Evolutionary conservation across 2,888 invertebrate species (phyloP).

Genomic region (Dermolepida albohirtum): DNA sequence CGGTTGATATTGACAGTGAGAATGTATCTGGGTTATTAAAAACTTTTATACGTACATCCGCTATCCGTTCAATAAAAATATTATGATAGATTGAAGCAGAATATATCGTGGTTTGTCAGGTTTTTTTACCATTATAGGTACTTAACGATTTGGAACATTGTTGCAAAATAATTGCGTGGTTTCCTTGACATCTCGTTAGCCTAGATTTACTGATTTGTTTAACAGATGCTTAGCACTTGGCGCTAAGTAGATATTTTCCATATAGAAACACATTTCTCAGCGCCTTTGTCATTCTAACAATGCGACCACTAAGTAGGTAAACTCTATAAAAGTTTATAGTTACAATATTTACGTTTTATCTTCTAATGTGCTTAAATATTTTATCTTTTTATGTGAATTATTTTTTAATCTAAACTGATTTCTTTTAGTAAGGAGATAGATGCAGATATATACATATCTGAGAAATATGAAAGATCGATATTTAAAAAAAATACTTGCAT

Average conservation of each 20-base stretch:
- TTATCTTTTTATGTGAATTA: too few relatives aligned
- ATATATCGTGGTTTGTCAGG: conserved; percentile 14
- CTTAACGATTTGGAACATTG: conserved; percentile 35
- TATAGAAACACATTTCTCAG: conserved; percentile 7
- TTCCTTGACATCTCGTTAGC: conserved; percentile 36
- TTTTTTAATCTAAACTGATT: too few relatives aligned
- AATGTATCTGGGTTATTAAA: neutral
- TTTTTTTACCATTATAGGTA: conserved; percentile 32
- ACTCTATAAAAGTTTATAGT: neutral
- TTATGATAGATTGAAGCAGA: neutral
- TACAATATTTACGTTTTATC: too few relatives aligned
- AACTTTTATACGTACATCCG: conserved; percentile 6
- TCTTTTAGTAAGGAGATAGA: too few relatives aligned
- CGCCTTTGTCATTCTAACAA: conserved; percentile 1
- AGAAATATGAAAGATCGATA: too few relatives aligned
- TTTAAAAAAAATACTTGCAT: conserved; percentile 8
- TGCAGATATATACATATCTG: too few relatives aligned
- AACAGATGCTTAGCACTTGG: conserved; percentile 21
- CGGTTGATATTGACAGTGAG: conserved; percentile 4
- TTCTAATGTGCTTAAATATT: too few relatives aligned
- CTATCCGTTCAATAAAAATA: conserved; percentile 1
- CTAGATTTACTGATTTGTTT: conserved; percentile 32
- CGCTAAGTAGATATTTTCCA: conserved; percentile 6
- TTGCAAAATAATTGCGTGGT: conserved; percentile 32
- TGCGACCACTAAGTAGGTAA: neutral